Conservation (phyloP, 2,113 vertebrate species). For the Melanerpes aurifrons region DNA sequence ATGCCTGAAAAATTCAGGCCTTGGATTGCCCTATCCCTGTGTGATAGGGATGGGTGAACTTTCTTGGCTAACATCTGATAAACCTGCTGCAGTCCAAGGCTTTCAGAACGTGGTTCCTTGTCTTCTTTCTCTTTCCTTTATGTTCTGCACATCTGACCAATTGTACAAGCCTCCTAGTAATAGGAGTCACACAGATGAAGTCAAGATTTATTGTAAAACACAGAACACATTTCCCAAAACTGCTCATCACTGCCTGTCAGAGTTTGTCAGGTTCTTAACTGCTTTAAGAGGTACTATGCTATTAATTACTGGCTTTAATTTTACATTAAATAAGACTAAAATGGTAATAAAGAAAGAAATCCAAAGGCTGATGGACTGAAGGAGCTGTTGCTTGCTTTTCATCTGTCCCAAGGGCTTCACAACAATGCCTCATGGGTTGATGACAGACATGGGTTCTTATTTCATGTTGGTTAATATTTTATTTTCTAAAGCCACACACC, state of each 20-base stretch:
- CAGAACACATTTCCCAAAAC: not conserved
- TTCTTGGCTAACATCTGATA: not conserved
- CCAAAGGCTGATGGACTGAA: slow-evolving; percentile 42
- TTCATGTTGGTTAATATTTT: slow-evolving; percentile 72
- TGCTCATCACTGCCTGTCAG: not conserved
- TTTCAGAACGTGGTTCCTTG: not conserved
- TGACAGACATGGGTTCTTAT: not conserved
- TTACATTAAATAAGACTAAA: slow-evolving; percentile 50
- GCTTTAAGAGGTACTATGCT: slow-evolving; percentile 56
- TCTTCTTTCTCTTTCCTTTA: not conserved
- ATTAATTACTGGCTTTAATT: slow-evolving; percentile 65
- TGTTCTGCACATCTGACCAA: not conserved
- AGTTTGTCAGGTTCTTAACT: slow-evolving; percentile 53
- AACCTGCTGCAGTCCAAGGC: not conserved
- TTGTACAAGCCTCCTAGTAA: not conserved
- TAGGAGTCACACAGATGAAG: not conserved
- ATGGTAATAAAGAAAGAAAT: slow-evolving; percentile 21
- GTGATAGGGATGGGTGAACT: not conserved
- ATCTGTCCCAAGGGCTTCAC: slow-evolving; percentile 48
- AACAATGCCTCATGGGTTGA: slow-evolving; percentile 43
- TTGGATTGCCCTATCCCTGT: not conserved
- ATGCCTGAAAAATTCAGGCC: not conserved
- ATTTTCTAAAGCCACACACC: slow-evolving; percentile 41
- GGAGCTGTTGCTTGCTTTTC: slow-evolving; percentile 51
- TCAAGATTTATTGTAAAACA: not conserved